Evolutionary conservation across 2,797 vertebrate genomes (phyloP), one percentile per base, ranked within the genome.

Genomic region (Triplophysa bombifrons): DNA sequence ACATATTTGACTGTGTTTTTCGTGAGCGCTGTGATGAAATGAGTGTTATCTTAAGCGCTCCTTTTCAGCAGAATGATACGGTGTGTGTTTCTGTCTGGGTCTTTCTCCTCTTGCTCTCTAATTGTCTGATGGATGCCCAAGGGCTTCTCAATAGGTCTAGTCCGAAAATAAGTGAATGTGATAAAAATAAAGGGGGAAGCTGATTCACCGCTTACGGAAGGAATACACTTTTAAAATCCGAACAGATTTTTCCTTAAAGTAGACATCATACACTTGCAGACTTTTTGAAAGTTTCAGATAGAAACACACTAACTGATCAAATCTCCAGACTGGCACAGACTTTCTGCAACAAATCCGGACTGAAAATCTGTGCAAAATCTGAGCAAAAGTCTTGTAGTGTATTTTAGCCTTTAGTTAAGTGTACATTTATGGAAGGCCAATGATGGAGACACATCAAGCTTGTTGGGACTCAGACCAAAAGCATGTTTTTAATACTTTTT

Each of bases 181-280:
- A 72, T 82, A 84, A 80, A 84, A 84, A 83, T 84, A 87, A 84
- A 82, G 65, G 82, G 72, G 76, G 78, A 85, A 76, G 81, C 74
- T 83, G 78, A 85, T 85, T 82, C 61, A 84, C 58, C 53, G 50
- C 56, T 65, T 30, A 30, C 4, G 30, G 30, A 4, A 5, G 30
- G 4, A 30, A 30, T 30, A 30, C 30, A 30, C 0, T 30, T 30
- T 30, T 30, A 30, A 30, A 30, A 30, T 5, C 30, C 5, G 30
- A 30, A 30, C 30, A 30, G 30, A 30, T 30, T 30, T 30, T 30
- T 30, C 1, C 30, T 30, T 5, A 30, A 30, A 30, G 3, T 30
- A 30, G 30, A 30, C 30, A 5, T 30, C 30, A 30, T 30, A 30
- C 30, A 30, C 4, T 4, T 30, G 4, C 4, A 30, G 30, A 30